Evolutionary conservation across 2,113 vertebrate species (phyloP).

Genomic region (Passer montanus): DNA sequence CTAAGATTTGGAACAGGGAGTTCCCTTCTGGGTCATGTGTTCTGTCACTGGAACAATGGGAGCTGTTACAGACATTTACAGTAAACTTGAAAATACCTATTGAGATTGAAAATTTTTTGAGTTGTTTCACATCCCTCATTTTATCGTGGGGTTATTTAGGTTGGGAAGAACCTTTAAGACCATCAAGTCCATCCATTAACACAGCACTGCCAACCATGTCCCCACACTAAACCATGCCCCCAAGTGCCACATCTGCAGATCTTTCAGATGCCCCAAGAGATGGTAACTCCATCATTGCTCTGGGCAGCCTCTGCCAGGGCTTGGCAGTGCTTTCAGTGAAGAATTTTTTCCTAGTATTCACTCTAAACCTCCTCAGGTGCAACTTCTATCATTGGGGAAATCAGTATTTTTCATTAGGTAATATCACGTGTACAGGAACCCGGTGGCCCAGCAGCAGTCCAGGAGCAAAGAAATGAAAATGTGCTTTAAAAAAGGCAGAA

Average conservation of each 20-base stretch:
- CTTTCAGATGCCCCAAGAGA: background rate
- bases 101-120: background rate
- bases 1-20: background rate
- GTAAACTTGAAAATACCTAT: background rate
- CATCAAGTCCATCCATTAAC: background rate
- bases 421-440: background rate
- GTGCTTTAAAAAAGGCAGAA: background rate
- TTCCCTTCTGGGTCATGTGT: background rate
- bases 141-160: background rate
- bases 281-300: background rate
- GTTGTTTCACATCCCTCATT: background rate
- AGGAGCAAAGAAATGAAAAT: background rate
- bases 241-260: background rate
- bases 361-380: background rate
- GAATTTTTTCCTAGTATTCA: background rate
- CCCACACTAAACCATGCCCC: background rate
- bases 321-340: background rate
- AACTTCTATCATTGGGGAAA: background rate
- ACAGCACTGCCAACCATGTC: too few relatives aligned
- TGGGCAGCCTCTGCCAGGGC: background rate
- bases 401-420: background rate
- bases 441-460: fast-evolving
- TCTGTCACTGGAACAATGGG: background rate
- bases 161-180: background rate
- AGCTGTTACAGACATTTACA: background rate